These are phyloP conservation scores for Cryptotis parvus DNA, from an alignment of 2,113 vertebrate species.

Conservation along the genomic window DNA sequence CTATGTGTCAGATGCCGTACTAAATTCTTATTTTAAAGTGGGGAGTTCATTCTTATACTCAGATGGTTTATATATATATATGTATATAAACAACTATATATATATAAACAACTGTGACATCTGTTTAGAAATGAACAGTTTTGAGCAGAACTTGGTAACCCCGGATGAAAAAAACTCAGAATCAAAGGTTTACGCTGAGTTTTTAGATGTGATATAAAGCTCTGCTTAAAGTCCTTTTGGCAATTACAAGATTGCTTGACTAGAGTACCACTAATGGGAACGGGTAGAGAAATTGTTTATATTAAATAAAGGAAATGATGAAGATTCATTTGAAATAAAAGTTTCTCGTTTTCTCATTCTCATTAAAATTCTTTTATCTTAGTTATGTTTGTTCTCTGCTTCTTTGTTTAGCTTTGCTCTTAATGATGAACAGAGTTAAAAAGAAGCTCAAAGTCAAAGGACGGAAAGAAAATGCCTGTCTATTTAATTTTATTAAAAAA, in stretches of 20 bases:
- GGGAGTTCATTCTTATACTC: background rate
- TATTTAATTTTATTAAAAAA: background rate
- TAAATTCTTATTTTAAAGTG: background rate
- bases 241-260: background rate
- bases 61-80: too few relatives aligned
- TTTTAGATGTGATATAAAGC: conserved; percentile 4
- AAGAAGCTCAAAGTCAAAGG: conserved; percentile 12
- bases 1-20: background rate
- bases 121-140: background rate
- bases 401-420: conserved; percentile 5
- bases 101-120: background rate
- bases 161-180: background rate
- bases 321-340: conserved; percentile 50
- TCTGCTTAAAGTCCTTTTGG: background rate
- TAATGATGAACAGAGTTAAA: background rate
- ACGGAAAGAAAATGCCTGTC: background rate
- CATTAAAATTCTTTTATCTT: background rate
- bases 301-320: conserved; percentile 8
- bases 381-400: conserved; percentile 5
- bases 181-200: background rate
- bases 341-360: conserved; percentile 42
- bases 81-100: background rate
- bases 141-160: background rate
- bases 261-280: background rate
- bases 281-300: background rate